Base-by-base conservation (phyloP, 2,113 vertebrate genomes). In the Steatornis caripensis region DNA sequence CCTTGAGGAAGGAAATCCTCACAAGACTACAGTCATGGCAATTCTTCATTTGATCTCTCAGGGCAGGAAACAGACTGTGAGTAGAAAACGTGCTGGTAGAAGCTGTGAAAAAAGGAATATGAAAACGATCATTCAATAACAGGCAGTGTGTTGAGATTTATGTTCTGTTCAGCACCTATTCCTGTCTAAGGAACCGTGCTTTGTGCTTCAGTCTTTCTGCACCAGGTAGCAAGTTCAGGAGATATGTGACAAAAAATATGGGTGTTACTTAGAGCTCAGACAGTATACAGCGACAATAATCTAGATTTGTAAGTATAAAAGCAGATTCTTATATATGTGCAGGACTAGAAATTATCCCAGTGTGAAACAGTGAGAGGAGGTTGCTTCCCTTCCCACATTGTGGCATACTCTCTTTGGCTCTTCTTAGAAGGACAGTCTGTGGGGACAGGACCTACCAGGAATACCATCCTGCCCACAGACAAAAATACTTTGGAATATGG, bases 41-140 rank as follows among this genome's bases (percentile, higher is more conserved):
- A 87, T 64, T 85, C 69, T 82, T 89, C 17, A 34, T 94, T 82
- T 93, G 62, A 76, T 96, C 19, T 93, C 68, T 90, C 48, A 79
- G 70, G 18, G 19, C 55, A 78, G 39, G 51, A 87, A 93, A 84
- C 41, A 91, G 69, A n/a, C 46, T 81, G 32, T 57, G 87, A 84
- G 65, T 39, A 81, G 87, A 81, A 96, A 87, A 78, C 26, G 51
- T n/a, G 26, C 30, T n/a, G 22, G 19, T 78, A 79, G 81, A 89
- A 89, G 12, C 48, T 83, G 57, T 80, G 71, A 86, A 92, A 86
- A 83, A 13, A 64, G 12, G 48, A 92, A 71, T 83, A 83, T 46
- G 45, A 86, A 94, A 68, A 92, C 75, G 11, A 69, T 53, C 29
- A 10, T 64, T 90, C 61, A 83, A 9, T 54, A 93, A 39, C 17